These are phyloP conservation scores for Oncopodura yosiiana DNA, from an alignment of 1,140 invertebrate genomes.

Conservation along the genomic window DNA sequence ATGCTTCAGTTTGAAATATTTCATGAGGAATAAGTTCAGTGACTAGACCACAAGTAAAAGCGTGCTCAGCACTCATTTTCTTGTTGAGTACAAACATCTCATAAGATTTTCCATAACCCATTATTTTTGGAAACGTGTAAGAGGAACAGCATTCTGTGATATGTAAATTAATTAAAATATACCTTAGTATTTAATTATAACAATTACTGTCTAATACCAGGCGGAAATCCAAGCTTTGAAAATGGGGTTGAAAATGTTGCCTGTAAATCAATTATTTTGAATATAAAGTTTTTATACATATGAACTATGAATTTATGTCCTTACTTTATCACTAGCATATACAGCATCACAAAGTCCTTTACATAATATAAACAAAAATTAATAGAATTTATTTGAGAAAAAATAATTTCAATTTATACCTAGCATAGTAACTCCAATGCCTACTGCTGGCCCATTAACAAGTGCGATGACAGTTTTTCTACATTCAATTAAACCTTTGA, in stretches of 20 bases:
- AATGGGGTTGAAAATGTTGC: too few relatives aligned
- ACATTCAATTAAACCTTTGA: constrained; percentile 14
- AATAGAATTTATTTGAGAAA: too few relatives aligned
- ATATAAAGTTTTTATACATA: too few relatives aligned
- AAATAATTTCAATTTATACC: too few relatives aligned
- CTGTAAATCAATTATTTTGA: too few relatives aligned
- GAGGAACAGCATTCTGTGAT: constrained; percentile 53
- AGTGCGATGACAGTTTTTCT: constrained; percentile 17
- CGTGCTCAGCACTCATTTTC: constrained; percentile 66
- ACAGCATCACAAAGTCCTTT: constrained; percentile 12
- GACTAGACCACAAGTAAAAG: constrained; percentile 59
- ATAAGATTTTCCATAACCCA: constrained; percentile 54
- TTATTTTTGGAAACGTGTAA: constrained; percentile 49
- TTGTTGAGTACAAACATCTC: constrained; percentile 70
- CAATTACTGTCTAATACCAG: too few relatives aligned
- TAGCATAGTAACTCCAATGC: constrained; percentile 8
- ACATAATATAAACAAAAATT: too few relatives aligned
- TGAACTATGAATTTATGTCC: neutral
- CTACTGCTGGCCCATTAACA: constrained; percentile 15
- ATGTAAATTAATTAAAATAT: too few relatives aligned
- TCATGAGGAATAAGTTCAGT: constrained; percentile 54
- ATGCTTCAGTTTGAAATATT: constrained; percentile 49
- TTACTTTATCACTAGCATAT: neutral
- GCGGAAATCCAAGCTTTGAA: too few relatives aligned
- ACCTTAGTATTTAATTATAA: too few relatives aligned